These are phyloP conservation scores for Cydia fagiglandana DNA, from an alignment of 1,140 invertebrate species.

Conservation along the genomic window DNA sequence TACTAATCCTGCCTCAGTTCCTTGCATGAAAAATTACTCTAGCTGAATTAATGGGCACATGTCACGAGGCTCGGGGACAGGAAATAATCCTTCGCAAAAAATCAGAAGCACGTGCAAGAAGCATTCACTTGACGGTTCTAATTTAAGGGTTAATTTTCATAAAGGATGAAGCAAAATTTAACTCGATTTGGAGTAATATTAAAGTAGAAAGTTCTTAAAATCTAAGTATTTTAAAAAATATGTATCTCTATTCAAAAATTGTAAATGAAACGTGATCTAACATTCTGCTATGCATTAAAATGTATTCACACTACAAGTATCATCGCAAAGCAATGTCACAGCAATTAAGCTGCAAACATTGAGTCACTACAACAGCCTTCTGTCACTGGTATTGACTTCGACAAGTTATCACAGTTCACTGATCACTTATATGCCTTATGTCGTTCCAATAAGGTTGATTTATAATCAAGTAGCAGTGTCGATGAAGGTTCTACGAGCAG, in stretches of 20 bases:
- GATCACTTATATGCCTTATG: neutral
- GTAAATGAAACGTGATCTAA: too few relatives aligned
- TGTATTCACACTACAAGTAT: neutral
- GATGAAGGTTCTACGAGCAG: neutral
- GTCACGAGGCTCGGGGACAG: neutral
- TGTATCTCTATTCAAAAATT: too few relatives aligned
- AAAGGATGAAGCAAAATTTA: neutral
- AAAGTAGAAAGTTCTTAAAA: neutral
- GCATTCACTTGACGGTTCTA: neutral
- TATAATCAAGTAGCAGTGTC: neutral
- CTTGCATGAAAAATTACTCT: neutral
- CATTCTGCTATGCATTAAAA: too few relatives aligned
- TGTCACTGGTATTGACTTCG: conserved; percentile 3
- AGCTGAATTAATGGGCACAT: neutral
- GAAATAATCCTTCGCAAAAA: conserved; percentile 4
- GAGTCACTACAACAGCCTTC: conserved; percentile 21
- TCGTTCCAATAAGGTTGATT: neutral
- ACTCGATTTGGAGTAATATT: neutral
- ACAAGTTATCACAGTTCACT: neutral
- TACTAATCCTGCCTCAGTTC: too few relatives aligned
- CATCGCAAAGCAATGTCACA: conserved; percentile 15
- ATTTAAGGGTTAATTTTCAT: neutral
- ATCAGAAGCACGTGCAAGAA: neutral
- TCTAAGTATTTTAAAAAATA: too few relatives aligned
- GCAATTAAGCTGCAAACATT: conserved; percentile 13